Percentiles rank a stretch among this genome's conserved stretches.
These are phyloP conservation scores for Choristoneura fumiferana DNA, from an alignment of 1,140 invertebrate species.

Conservation along the genomic window DNA sequence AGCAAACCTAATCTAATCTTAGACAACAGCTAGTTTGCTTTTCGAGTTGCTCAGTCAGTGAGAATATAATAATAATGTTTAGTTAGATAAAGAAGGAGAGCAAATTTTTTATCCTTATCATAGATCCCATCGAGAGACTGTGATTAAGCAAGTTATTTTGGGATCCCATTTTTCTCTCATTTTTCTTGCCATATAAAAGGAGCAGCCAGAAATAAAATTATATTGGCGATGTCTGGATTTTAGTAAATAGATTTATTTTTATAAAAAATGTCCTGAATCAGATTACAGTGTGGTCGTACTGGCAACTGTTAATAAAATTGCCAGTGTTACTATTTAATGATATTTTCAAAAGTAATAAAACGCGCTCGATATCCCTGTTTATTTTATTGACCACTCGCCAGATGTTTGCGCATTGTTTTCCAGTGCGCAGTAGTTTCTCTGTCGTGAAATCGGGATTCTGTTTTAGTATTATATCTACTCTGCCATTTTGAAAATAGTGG, in stretches of 20 bases:
- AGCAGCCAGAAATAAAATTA: slow-evolving; percentile 18
- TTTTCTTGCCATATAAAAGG: slow-evolving; percentile 18
- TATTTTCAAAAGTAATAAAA: slow-evolving; percentile 78
- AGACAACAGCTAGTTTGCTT: slow-evolving; percentile 12
- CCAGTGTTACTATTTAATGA: slow-evolving; percentile 74
- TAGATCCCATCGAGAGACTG: not conserved
- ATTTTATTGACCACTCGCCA: slow-evolving; percentile 80
- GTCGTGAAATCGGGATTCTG: slow-evolving; percentile 77
- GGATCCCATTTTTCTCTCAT: slow-evolving; percentile 7
- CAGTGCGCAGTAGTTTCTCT: slow-evolving; percentile 78
- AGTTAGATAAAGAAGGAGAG: slow-evolving; percentile 2
- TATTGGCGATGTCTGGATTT: slow-evolving; percentile 15
- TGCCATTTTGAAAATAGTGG: slow-evolving; percentile 80
- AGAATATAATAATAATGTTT: not conserved
- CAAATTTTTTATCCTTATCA: slow-evolving; percentile 10
- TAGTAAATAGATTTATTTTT: slow-evolving; percentile 25
- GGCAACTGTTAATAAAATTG: slow-evolving; percentile 48
- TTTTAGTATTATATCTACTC: slow-evolving; percentile 78
- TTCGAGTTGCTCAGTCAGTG: not conserved
- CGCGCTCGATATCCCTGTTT: slow-evolving; percentile 79
- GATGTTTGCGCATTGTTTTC: slow-evolving; percentile 79
- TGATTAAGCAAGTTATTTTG: slow-evolving; percentile 15
- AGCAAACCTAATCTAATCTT: slow-evolving; percentile 15
- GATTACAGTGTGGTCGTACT: slow-evolving; percentile 28
- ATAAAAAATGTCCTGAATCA: slow-evolving; percentile 21